Evolutionary conservation across 2,797 vertebrate genomes (phyloP), one percentile per base, ranked within the genome.

Genomic region (Lophius americanus): DNA sequence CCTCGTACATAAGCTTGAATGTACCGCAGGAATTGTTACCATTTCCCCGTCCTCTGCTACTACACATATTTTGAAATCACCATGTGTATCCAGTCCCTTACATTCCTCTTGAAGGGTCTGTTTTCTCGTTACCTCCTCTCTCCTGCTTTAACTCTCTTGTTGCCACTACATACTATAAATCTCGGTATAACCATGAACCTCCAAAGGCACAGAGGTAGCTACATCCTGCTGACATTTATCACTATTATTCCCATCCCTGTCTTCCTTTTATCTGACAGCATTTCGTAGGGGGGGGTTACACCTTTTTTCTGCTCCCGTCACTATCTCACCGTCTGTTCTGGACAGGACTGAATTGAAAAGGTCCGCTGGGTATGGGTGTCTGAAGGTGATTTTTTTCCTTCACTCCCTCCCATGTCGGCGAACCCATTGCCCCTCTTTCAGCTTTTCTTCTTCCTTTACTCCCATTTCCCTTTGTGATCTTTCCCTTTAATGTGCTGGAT

Each of bases 201-300:
- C 50, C 43, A 38, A 57, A 78, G 60, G 63, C 71, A 54, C 51
- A 37, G 60, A 64, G 75, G 77, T 62, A 47, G 69, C 75, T 78
- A 53, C 85, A 88, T 75, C 73, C 75, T 41, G 2, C 61, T 89
- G 86, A 90, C 81, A 91, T 92, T 87, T 84, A 85, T 88, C 85
- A 80, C 86, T 82, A 73, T 86, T 85, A 82, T 91, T 87, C 76
- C 71, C 69, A 54, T 68, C 68, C 59, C 49, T 74, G 71, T 79
- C 78, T 70, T 67, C 50, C 58, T 65, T 73, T 90, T 86, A 80
- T 88, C 88, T 89, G 70, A 79, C 78, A 76, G 66, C 73, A 76
- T 83, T 86, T 85, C 85, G 60, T 36, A 56, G 55, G 67, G 75
- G 73, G 68, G 35, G 57, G 55, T 70, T 75, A 78, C 54, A 68